phyloP scores from a whole-genome alignment of 2,113 vertebrate genomes.

The Chloebia gouldiae region DNA sequence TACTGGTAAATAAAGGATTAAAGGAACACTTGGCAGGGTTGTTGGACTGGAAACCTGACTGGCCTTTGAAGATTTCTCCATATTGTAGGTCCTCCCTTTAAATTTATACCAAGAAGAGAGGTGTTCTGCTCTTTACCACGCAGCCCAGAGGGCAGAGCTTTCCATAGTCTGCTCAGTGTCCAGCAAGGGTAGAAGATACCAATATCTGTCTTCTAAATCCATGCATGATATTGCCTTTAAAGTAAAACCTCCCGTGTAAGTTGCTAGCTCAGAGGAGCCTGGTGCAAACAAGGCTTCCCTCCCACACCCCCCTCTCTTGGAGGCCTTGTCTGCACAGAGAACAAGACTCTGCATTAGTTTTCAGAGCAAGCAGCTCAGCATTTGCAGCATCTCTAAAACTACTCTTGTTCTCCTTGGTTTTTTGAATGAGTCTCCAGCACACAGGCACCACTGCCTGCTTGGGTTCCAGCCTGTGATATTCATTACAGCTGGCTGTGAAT shows the following conservation, averaged over 20 bases:
- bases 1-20: conserved; percentile 70
- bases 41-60: conserved; percentile 32
- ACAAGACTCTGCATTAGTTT: neutral
- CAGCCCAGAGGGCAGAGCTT: neutral
- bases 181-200: neutral
- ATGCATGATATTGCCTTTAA: neutral
- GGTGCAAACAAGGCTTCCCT: neutral
- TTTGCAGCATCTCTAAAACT: neutral
- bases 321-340: neutral
- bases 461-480: neutral
- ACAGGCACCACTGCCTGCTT: neutral
- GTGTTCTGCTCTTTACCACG: neutral
- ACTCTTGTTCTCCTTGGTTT: neutral
- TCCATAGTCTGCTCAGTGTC: neutral
- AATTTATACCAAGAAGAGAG: neutral
- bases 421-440: neutral
- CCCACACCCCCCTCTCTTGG: neutral
- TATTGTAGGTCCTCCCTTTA: neutral
- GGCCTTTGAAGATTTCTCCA: conserved; percentile 54
- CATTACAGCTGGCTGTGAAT: neutral
- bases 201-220: neutral
- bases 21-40: conserved; percentile 52
- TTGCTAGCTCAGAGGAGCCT: neutral
- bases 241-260: neutral
- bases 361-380: neutral